Evolutionary conservation across 2,113 vertebrate species (phyloP), one percentile per base, ranked within the genome.

Genomic region (Reinhardtius hippoglossoides): DNA sequence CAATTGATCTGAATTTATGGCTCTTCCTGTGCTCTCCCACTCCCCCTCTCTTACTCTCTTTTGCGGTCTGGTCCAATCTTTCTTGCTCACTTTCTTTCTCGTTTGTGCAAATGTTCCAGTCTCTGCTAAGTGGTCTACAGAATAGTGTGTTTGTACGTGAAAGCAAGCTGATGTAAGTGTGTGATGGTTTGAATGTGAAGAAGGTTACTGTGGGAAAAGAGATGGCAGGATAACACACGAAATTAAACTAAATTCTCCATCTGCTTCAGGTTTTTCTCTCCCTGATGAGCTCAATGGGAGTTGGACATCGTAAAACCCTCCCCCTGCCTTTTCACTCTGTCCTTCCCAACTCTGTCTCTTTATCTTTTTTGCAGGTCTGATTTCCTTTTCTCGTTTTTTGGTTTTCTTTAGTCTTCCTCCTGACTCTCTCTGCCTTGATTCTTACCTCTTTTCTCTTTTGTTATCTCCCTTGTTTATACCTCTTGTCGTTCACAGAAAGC

Each of bases 1-100:
- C 86, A 94, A 86, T 89, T 92, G 87, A 65, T 79, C 58, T 78
- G 76, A 90, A 91, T 92, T 87, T 88, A 85, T 90, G 82, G 87
- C 80, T 66, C 68, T 16, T 71, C 70, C 52, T 74, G 55, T 63
- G 3, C 64, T 52, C 69, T 63, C 54, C 24, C 31, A 9, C 27
- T 57, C 65, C 44, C 24, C 18, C 18, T 44, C 18, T 73, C 56
- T 15, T 9, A 52, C 55, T 58, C 27, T 67, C 66, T 37, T 59
- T 13, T 21, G 24, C 10, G 0, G 55, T 37, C 44, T 14, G 0
- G 23, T n/a, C 42, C 9, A 0, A 1, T 73, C 65, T 21, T 20
- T 66, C 35, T 35, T 12, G 2, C 66, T 63, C 23, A 15, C 62
- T 21, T 20, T 66, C 35, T 35, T 12, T 3, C 66, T 63, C 13